These are phyloP conservation scores for Dynastes grantii DNA, from an alignment of 2,888 invertebrate species.

Conservation along the genomic window DNA sequence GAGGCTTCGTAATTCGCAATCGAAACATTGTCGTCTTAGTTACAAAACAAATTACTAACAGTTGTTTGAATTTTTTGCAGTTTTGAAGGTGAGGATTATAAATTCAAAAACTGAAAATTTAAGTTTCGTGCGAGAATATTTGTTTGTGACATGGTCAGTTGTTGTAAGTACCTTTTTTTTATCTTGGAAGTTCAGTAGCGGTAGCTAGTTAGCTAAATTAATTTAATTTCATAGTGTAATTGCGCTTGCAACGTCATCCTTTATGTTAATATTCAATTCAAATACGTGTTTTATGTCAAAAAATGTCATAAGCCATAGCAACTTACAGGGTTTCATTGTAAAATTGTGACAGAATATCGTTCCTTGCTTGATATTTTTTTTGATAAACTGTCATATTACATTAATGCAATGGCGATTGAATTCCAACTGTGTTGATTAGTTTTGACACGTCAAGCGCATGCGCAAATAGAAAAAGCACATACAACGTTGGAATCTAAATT, in stretches of 20 bases:
- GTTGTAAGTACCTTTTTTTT: conserved; percentile 61
- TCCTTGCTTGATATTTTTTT: too few relatives aligned
- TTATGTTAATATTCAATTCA: background rate
- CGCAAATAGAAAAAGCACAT: too few relatives aligned
- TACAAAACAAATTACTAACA: conserved; percentile 64
- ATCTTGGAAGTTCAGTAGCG: conserved; percentile 5
- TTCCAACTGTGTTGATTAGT: too few relatives aligned
- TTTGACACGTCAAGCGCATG: too few relatives aligned
- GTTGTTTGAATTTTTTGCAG: conserved; percentile 63
- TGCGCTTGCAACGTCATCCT: background rate
- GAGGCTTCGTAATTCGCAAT: background rate
- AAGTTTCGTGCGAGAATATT: conserved; percentile 57
- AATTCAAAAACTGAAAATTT: conserved; percentile 61
- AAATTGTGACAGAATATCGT: too few relatives aligned
- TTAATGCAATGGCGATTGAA: too few relatives aligned
- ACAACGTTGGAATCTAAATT: too few relatives aligned
- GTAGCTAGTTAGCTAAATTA: background rate
- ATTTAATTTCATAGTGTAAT: background rate
- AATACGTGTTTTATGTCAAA: background rate
- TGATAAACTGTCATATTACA: too few relatives aligned
- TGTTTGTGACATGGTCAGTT: conserved; percentile 62
- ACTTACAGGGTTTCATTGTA: background rate
- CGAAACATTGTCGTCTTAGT: conserved; percentile 58
- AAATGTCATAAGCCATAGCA: background rate
- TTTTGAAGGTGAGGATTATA: conserved; percentile 61